Evolutionary conservation across 2,113 vertebrate species (phyloP), one percentile per base, ranked within the genome.

Genomic region (Nesoenas mayeri): DNA sequence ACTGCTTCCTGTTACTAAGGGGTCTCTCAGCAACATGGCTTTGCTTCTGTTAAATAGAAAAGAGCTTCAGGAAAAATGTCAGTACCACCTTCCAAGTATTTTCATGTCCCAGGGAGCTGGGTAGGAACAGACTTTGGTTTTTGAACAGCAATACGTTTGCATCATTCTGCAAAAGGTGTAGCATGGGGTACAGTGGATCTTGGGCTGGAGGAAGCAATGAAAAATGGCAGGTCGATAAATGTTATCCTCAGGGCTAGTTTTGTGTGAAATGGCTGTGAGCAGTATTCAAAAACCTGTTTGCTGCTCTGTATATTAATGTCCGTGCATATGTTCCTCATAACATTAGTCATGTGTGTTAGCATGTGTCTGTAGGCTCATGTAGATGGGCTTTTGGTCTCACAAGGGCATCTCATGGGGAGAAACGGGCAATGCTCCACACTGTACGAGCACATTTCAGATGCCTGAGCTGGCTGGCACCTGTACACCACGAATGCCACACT

Each of bases 1-100:
- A 97, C 96, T 95, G 96, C 95, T 97, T 97, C 97, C 96, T 97
- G 95, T 96, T 97, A 96, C 97, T 97, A 94, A 96, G 92, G 58
- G 89, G 95, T 97, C 91, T 97, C 95, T 93, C 90, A 34, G 95
- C 91, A 96, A 97, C 51, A 69, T 95, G 92, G 92, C 89, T 95
- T 65, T 88, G 79, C 84, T 96, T 96, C 92, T 95, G 85, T 96
- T 96, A 96, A 96, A 91, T 11, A 91, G 86, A 96, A 90, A 96
- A 96, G 82, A 72, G 83, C 57, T 75, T 87, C 87, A 96, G 90
- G 66, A 92, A 77, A 96, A 96, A 97, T 97, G 96, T 97, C 95
- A 94, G 51, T 66, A 57, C 50, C 62, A 73, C 36, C 62, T 56
- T 89, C 36, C 80, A 92, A 88, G 90, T 94, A 65, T 91, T 96